Conservation (phyloP, 2,113 vertebrate genomes). For the Oceanodroma tethys region DNA sequence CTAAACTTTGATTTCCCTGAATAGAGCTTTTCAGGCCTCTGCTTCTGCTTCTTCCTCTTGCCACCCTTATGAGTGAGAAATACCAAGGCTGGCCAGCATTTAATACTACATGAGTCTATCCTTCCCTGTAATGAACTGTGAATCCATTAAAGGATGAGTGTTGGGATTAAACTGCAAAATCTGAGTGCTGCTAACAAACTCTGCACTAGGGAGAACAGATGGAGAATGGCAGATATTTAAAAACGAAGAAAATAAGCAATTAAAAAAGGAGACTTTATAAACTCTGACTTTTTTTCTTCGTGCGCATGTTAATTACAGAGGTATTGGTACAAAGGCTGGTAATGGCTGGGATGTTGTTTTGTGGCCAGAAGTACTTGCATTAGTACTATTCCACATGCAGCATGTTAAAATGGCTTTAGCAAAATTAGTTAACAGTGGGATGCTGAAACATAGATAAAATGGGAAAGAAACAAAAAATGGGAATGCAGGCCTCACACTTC, state of each 20-base stretch:
- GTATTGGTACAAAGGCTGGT: slow-evolving; percentile 17
- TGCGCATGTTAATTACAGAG: background rate
- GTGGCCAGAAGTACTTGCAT: slow-evolving; percentile 29
- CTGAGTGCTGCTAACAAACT: slow-evolving; percentile 17
- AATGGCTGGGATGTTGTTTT: slow-evolving; percentile 35
- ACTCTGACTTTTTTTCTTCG: background rate
- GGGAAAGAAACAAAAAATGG: background rate
- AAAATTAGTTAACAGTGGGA: slow-evolving; percentile 19
- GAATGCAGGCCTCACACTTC: background rate
- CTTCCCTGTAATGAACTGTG: slow-evolving; percentile 32
- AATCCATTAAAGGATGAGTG: slow-evolving; percentile 47
- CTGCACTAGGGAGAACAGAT: slow-evolving; percentile 52
- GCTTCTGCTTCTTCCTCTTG: slow-evolving; percentile 8
- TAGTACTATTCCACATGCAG: slow-evolving; percentile 39
- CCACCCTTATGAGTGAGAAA: slow-evolving; percentile 10
- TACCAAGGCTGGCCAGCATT: slow-evolving; percentile 15
- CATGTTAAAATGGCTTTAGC: slow-evolving; percentile 18
- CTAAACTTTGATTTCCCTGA: slow-evolving; percentile 38
- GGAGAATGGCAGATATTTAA: slow-evolving; percentile 54
- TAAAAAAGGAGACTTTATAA: slow-evolving; percentile 45
- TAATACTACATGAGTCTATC: background rate
- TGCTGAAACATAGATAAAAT: background rate
- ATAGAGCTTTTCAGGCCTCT: slow-evolving; percentile 31
- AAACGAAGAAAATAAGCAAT: slow-evolving; percentile 48
- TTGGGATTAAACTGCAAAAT: slow-evolving; percentile 46